A percentile compares a stretch with the other conserved stretches of the same genome.
Conservation (phyloP, 2,888 invertebrate species). For the Ectemnius continuus region DNA sequence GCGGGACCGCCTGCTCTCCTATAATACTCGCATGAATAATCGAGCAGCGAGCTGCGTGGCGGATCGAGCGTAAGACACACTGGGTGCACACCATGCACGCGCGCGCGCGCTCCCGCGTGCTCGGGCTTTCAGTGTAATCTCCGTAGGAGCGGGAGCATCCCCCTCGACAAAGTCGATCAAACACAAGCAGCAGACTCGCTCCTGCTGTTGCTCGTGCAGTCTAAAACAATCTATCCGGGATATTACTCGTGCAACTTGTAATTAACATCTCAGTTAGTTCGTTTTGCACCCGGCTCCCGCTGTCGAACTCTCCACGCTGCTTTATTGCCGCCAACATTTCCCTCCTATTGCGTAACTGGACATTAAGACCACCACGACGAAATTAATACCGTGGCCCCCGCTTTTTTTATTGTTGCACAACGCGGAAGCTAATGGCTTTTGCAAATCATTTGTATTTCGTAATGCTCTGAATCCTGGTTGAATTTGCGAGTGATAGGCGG, state of each 20-base stretch:
- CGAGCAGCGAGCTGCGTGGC: neutral
- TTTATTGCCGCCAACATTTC: too few relatives aligned
- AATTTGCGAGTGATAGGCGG: too few relatives aligned
- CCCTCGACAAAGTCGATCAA: slow-evolving; percentile 40
- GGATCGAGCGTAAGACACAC: neutral
- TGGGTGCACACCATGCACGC: neutral
- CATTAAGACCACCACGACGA: neutral
- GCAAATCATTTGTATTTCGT: too few relatives aligned
- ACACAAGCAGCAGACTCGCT: slow-evolving; percentile 33
- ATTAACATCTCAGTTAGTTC: slow-evolving; percentile 41
- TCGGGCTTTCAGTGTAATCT: slow-evolving; percentile 3
- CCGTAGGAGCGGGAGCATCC: slow-evolving; percentile 3
- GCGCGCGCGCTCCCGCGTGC: too few relatives aligned
- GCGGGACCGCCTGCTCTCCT: neutral
- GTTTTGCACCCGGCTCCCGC: slow-evolving; percentile 17
- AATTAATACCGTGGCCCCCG: slow-evolving; percentile 22
- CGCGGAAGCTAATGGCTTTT: slow-evolving; percentile 6
- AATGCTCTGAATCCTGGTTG: too few relatives aligned
- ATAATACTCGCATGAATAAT: slow-evolving; percentile 1
- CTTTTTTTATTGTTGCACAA: neutral
- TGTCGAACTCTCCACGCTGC: too few relatives aligned
- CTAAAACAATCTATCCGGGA: slow-evolving; percentile 40
- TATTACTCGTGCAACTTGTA: slow-evolving; percentile 43
- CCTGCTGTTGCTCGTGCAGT: slow-evolving; percentile 26
- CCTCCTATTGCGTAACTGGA: too few relatives aligned